These are phyloP conservation scores for Gadus macrocephalus DNA, from an alignment of 2,113 vertebrate species.

Conservation along the genomic window DNA sequence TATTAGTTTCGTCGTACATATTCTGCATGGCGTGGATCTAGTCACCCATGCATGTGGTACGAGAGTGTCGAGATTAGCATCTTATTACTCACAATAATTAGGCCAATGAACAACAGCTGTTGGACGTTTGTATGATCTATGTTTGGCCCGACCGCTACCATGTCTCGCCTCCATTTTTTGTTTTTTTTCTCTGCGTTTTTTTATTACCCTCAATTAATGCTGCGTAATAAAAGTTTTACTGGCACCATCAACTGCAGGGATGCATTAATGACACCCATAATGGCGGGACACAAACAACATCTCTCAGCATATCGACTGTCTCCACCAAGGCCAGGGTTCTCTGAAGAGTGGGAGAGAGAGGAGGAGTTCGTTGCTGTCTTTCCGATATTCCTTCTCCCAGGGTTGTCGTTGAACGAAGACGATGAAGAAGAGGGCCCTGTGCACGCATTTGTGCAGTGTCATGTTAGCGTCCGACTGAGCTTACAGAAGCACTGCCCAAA, in stretches of 20 bases:
- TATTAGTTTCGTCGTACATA: conserved; percentile 80
- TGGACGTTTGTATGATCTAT: conserved; percentile 65
- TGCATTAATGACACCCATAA: conserved; percentile 32
- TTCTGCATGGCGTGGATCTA: conserved; percentile 76
- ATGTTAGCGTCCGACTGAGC: conserved; percentile 12
- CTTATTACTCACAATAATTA: conserved; percentile 92
- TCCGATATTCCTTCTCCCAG: conserved; percentile 1
- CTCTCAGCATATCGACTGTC: conserved; percentile 9
- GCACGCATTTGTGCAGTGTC: conserved; percentile 16
- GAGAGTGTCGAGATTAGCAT: conserved; percentile 86
- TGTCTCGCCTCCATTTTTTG: conserved; percentile 53
- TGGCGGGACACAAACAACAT: conserved; percentile 30
- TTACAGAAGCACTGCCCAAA: too few species aligned
- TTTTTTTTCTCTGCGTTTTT: conserved; percentile 24
- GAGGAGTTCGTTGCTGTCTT: too few species aligned
- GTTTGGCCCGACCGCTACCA: conserved; percentile 66
- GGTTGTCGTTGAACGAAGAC: background rate
- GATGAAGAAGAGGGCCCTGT: too few species aligned
- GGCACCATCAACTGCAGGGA: conserved; percentile 36
- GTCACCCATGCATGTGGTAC: conserved; percentile 82
- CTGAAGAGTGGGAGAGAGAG: too few species aligned
- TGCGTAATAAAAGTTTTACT: conserved; percentile 56
- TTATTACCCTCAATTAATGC: conserved; percentile 67
- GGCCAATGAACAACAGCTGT: conserved; percentile 88
- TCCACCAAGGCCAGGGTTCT: too few species aligned